Evolutionary conservation across 2,113 vertebrate genomes (phyloP).

Genomic region (Pelobates fuscus): DNA sequence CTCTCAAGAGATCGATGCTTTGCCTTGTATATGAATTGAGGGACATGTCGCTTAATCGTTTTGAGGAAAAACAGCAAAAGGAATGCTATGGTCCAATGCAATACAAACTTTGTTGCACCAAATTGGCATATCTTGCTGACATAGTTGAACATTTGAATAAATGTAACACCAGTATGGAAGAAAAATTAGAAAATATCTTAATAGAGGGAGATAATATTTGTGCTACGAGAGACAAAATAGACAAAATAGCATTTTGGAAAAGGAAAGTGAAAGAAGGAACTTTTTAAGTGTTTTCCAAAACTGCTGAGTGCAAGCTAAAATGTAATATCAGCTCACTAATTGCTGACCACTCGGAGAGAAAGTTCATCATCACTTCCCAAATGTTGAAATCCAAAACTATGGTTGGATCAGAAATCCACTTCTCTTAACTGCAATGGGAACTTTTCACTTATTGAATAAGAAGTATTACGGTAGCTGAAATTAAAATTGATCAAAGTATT

Average conservation of each 20-base stretch:
- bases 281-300: slow-evolving; percentile 1
- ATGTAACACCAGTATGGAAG: not conserved
- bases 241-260: not conserved
- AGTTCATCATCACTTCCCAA: slow-evolving; percentile 1
- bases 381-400: not conserved
- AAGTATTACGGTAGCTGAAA: no score
- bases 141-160: slow-evolving; percentile 1
- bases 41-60: not conserved
- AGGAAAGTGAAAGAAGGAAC: not conserved
- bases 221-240: not conserved
- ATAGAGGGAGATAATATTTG: not conserved
- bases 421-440: no score
- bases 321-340: not conserved
- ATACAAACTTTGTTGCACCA: not conserved
- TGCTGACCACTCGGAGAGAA: not conserved
- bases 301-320: not conserved
- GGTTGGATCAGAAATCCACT: not conserved
- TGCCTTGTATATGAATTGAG: not conserved
- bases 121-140: not conserved
- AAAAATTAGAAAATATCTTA: not conserved
- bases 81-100: not conserved
- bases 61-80: not conserved
- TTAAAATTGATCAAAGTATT: no score
- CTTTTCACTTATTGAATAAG: no score
- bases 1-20: no score